Percentiles rank a stretch among this genome's conserved stretches.
These are phyloP conservation scores for Phengaris alcon DNA, from an alignment of 2,888 invertebrate species.

Conservation along the genomic window DNA sequence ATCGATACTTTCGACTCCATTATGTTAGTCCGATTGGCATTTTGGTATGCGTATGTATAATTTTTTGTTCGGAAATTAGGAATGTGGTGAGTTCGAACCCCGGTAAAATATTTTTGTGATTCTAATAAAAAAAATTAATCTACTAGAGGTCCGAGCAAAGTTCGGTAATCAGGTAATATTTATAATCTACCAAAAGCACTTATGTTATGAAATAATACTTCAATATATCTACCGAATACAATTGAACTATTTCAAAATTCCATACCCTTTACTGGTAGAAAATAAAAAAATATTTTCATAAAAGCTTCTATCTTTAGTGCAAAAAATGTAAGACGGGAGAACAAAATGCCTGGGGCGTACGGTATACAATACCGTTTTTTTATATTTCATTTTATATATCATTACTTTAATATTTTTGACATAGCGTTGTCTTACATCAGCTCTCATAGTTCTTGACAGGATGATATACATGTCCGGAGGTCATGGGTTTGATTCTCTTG, in stretches of 20 bases:
- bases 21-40: too few relatives aligned
- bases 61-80: too few relatives aligned
- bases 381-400: background rate
- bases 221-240: too few relatives aligned
- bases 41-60: too few relatives aligned
- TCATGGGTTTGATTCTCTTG: background rate
- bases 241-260: background rate
- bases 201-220: too few relatives aligned
- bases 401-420: conserved; percentile 9
- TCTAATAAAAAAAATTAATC: too few relatives aligned
- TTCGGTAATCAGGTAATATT: too few relatives aligned
- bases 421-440: background rate
- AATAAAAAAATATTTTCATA: conserved; percentile 1
- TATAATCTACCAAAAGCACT: too few relatives aligned
- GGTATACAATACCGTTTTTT: background rate
- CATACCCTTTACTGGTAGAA: background rate
- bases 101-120: too few relatives aligned
- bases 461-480: background rate
- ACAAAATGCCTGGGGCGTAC: background rate
- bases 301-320: background rate
- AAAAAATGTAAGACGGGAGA: background rate
- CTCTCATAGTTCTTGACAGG: background rate
- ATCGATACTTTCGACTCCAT: too few relatives aligned
- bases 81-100: too few relatives aligned
- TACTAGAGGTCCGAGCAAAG: too few relatives aligned